A percentile compares a stretch with the other conserved stretches of the same genome.
These are phyloP conservation scores for Parambassis ranga DNA, from an alignment of 2,797 vertebrate species.

Conservation along the genomic window DNA sequence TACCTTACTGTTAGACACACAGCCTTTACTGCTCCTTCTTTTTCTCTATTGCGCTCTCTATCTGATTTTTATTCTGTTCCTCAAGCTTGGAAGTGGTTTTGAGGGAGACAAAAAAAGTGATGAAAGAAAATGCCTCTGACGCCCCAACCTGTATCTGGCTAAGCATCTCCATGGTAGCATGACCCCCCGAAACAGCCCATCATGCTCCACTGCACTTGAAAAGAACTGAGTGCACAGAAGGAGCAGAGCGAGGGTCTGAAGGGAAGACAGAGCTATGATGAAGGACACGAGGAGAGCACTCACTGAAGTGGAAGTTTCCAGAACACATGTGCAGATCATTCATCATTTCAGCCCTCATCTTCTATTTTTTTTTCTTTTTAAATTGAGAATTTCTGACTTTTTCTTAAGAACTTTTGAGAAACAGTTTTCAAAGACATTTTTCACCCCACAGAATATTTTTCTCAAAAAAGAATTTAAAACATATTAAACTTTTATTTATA, in stretches of 20 bases:
- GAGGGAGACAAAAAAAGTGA: conserved; percentile 14
- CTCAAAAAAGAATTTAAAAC: no score
- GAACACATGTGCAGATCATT: conserved; percentile 51
- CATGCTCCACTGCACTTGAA: conserved; percentile 73
- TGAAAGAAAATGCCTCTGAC: conserved; percentile 66
- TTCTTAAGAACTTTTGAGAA: no score
- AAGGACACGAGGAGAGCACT: conserved; percentile 30
- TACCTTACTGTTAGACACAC: conserved; percentile 49
- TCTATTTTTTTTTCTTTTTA: no score
- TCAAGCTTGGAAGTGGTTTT: conserved; percentile 55
- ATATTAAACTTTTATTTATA: no score
- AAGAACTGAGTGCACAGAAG: conserved; percentile 48
- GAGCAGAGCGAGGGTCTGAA: conserved; percentile 26
- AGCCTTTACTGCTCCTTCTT: conserved; percentile 25
- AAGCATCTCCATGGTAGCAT: conserved; percentile 73
- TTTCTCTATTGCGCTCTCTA: conserved; percentile 6
- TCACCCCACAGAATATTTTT: no score
- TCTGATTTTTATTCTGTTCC: conserved; percentile 61
- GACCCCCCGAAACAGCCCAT: conserved; percentile 64
- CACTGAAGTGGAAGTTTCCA: conserved; percentile 33
- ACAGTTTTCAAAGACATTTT: no score
- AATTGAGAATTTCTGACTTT: no score
- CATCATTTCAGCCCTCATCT: conserved; percentile 31
- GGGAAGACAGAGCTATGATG: conserved; percentile 16
- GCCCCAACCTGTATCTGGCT: conserved; percentile 66